Base-by-base conservation (phyloP, 2,113 vertebrate species). In the Semnornis frantzii region DNA sequence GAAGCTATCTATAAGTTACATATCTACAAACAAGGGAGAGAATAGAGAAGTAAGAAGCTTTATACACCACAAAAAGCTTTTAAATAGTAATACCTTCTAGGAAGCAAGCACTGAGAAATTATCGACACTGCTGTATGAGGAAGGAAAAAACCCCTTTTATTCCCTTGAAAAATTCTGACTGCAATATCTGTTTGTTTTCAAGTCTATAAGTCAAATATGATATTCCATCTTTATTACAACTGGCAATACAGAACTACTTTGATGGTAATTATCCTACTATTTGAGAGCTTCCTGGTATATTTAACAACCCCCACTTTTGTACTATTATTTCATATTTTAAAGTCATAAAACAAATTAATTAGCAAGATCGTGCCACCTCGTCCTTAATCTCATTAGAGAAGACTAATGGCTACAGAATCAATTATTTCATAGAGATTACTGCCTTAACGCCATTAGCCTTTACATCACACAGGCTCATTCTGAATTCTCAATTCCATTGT, bases 341-440 rank as follows among this genome's bases (percentile, higher is more conserved):
- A 95, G 68, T 52, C 72, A 95, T 50, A 90, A 87, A 82, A 28
- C 86, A 77, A 90, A 81, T 83, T 85, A 85, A 90, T 84, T 77
- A 89, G 79, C 31, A 24, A 44, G 82, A 94, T 82, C 4, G 0
- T 12, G 46, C 68, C 92, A 84, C 55, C n/a, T 44, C n/a, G 3
- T 85, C 60, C 46, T 86, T 72, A 72, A 94, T 79, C 71, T 63
- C 60, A 76, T 68, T 91, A 93, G 64, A 5, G 78, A 72, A 89
- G 77, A 81, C 62, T 42, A 20, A 86, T 72, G 79, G 69, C 90
- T 20, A 9, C 31, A 89, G 90, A 88, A 77, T 92, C 71, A 69
- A 87, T 58, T 84, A 73, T 91, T 75, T 66, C 58, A 59, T 46
- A 71, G 65, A 57, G 92, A 90, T 86, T 74, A 73, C 65, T 83